Percentiles rank a stretch among this genome's conserved stretches.
Evolutionary conservation across 2,797 vertebrate species (phyloP).

Genomic region (Crax fasciolata): DNA sequence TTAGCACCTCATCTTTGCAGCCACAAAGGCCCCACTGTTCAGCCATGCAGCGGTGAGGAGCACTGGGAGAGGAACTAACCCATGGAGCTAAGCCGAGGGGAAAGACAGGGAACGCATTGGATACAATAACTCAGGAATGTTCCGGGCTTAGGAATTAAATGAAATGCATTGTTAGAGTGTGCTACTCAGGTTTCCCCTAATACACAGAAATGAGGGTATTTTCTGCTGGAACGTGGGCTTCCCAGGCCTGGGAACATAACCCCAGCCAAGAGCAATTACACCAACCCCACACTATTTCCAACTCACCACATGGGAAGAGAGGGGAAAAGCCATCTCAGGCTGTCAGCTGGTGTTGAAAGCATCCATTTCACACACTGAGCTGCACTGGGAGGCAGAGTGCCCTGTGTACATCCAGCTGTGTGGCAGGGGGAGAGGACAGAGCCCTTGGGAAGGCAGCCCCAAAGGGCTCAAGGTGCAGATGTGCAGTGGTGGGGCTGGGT

Average conservation of each 20-base stretch:
- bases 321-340: background rate
- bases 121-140: conserved; percentile 30
- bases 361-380: background rate
- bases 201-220: conserved; percentile 45
- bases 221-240: conserved; percentile 23
- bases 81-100: accelerated
- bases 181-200: conserved; percentile 62
- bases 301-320: background rate
- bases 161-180: conserved; percentile 16
- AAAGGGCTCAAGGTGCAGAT: background rate
- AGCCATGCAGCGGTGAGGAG: background rate
- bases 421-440: background rate
- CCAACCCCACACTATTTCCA: background rate
- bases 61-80: background rate
- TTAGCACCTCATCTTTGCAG: background rate
- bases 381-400: background rate
- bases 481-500: accelerated
- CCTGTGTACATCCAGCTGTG: background rate
- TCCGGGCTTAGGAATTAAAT: conserved; percentile 15
- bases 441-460: background rate
- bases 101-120: background rate
- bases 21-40: background rate
- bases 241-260: background rate
- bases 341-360: background rate
- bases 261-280: conserved; percentile 42